phyloP scores from a whole-genome alignment of 2,113 vertebrate species.

The Ophthalmolycus amberensis region DNA sequence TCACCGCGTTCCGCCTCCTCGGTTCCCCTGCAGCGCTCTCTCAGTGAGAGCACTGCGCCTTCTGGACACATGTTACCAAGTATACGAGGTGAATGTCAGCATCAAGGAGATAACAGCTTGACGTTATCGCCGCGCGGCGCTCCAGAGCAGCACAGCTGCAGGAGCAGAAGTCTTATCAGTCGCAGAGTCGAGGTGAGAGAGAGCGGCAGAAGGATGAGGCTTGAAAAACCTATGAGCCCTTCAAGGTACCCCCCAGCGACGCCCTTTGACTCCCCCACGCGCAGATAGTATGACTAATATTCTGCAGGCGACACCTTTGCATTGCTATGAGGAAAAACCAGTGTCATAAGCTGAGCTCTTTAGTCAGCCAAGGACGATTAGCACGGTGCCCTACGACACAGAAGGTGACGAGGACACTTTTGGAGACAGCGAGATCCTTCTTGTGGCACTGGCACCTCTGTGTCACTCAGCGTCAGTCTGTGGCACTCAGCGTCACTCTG shows the following conservation, averaged over 20 bases:
- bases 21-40: slow-evolving; percentile 47
- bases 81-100: slow-evolving; percentile 76
- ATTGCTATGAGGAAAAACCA: slow-evolving; percentile 52
- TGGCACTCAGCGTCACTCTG: too few species aligned
- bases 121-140: slow-evolving; percentile 71
- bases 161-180: slow-evolving; percentile 73
- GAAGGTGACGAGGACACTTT: slow-evolving; percentile 63
- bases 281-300: slow-evolving; percentile 65
- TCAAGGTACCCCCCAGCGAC: slow-evolving; percentile 27
- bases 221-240: slow-evolving; percentile 47
- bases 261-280: slow-evolving; percentile 21
- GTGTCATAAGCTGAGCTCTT: slow-evolving; percentile 69
- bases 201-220: slow-evolving; percentile 56
- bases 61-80: slow-evolving; percentile 68
- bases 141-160: slow-evolving; percentile 69
- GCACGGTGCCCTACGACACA: slow-evolving; percentile 64
- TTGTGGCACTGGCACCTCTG: too few species aligned
- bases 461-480: too few species aligned
- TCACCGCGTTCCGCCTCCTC: slow-evolving; percentile 23
- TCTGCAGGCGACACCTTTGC: slow-evolving; percentile 73
- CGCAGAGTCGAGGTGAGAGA: slow-evolving; percentile 59
- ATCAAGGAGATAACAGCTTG: slow-evolving; percentile 78
- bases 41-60: slow-evolving; percentile 54
- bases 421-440: neutral
- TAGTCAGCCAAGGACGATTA: slow-evolving; percentile 77